These are phyloP conservation scores for Cotesia vestalis DNA, from an alignment of 1,140 invertebrate species.

Conservation along the genomic window DNA sequence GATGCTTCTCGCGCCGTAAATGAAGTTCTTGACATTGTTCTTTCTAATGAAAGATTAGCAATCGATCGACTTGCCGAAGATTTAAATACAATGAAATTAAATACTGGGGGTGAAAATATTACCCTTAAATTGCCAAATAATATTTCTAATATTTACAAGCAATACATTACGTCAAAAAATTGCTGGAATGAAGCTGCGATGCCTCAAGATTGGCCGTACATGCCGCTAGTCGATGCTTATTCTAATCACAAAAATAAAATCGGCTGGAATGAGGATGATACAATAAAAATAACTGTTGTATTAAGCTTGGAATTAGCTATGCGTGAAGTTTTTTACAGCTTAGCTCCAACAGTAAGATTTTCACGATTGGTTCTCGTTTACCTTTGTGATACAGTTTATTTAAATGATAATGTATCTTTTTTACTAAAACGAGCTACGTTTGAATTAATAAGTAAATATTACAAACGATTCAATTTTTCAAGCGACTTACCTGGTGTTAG, in stretches of 20 bases:
- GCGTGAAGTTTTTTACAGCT: slow-evolving; percentile 50
- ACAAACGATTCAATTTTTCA: slow-evolving; percentile 52
- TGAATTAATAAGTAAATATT: slow-evolving; percentile 46
- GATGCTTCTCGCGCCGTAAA: slow-evolving; percentile 44
- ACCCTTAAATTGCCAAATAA: slow-evolving; percentile 34
- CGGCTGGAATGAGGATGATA: slow-evolving; percentile 43
- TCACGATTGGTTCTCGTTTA: slow-evolving; percentile 58
- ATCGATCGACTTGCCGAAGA: slow-evolving; percentile 39
- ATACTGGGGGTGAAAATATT: background rate
- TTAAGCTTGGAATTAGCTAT: slow-evolving; percentile 53
- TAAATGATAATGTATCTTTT: slow-evolving; percentile 45
- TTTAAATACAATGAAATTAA: slow-evolving; percentile 40
- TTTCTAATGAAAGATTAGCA: slow-evolving; percentile 47
- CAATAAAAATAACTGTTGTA: slow-evolving; percentile 44
- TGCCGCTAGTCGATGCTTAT: slow-evolving; percentile 71
- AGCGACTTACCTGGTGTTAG: slow-evolving; percentile 54
- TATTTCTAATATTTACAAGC: slow-evolving; percentile 45
- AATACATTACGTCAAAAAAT: slow-evolving; percentile 46
- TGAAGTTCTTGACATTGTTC: slow-evolving; percentile 46
- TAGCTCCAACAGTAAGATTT: slow-evolving; percentile 54
- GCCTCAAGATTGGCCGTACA: slow-evolving; percentile 75
- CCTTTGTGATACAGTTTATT: slow-evolving; percentile 55
- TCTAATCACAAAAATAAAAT: slow-evolving; percentile 54
- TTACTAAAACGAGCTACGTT: slow-evolving; percentile 45
- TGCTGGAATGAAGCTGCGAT: slow-evolving; percentile 62